Evolutionary conservation across 2,113 vertebrate genomes (phyloP).

Genomic region (Orthochromis indermauri): DNA sequence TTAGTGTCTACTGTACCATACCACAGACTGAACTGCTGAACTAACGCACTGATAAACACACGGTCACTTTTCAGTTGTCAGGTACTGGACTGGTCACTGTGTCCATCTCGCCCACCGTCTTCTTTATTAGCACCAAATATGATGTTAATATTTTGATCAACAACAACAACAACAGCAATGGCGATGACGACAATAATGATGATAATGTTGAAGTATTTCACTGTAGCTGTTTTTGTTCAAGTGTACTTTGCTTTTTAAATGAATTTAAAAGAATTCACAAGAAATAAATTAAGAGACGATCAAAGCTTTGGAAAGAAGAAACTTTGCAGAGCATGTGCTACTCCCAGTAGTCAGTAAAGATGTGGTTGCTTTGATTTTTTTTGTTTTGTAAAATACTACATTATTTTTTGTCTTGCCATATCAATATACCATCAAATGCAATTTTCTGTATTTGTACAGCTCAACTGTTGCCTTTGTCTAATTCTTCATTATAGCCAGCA

Average conservation of each 20-base stretch:
- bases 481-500: background rate
- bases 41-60: background rate
- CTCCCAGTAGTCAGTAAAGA: background rate
- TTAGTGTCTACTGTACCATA: background rate
- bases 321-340: background rate
- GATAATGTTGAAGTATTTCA: background rate
- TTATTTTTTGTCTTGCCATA: accelerated
- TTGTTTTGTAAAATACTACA: accelerated
- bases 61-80: accelerated
- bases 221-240: background rate
- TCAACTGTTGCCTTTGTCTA: background rate
- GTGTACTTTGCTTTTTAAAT: background rate
- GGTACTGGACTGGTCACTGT: background rate
- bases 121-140: background rate
- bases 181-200: accelerated
- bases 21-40: background rate
- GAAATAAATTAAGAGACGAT: background rate
- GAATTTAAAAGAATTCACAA: accelerated
- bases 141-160: background rate
- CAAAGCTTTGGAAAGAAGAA: background rate
- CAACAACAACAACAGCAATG: background rate
- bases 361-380: background rate
- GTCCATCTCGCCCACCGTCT: background rate
- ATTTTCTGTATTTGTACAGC: background rate
- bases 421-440: background rate